Base-by-base conservation (phyloP, 2,797 vertebrate species). In the Pampus argenteus region DNA sequence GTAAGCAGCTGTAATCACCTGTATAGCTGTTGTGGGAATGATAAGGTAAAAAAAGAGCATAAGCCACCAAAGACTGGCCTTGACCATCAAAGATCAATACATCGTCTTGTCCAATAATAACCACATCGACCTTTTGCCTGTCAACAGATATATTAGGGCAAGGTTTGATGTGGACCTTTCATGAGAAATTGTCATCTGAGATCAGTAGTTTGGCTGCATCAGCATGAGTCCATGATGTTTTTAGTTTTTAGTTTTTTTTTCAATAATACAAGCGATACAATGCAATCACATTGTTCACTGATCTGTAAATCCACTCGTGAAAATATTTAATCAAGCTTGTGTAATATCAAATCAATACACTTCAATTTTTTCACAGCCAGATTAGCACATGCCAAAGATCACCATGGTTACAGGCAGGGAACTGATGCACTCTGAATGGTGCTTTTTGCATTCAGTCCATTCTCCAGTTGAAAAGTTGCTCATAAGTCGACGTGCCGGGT, bases 321-420 rank as follows among this genome's bases (percentile, higher is more conserved):
- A 82, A 83, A 84, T 56, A 88, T 86, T 86, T 79, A 86, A 90
- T 90, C 50, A 88, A 59, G 76, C 76, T 67, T 74, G 63, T 80
- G 78, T 67, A 71, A 85, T 85, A 79, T 68, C 31, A 67, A 91
- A 91, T 93, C 89, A 82, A 90, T 90, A 84, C 52, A 58, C 51
- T 58, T 38, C 11, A 9, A 66, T 71, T 74, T 81, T 86, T 80
- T 80, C 76, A 75, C 66, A 61, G 75, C 25, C 59, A 55, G 68
- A 88, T 88, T 76, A 85, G 67, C 71, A 82, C 63, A 73, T 71
- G 86, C 56, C 67, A 78, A 73, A 71, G 50, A 81, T 82, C 71
- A 44, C 54, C 66, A 58, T 60, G 61, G 71, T 65, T 85, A 64
- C 76, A 74, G 62, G 34, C 47, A 25, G 29, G 25, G 23, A 56